phyloP scores from a whole-genome alignment of 2,113 vertebrate genomes.

The Lynx canadensis region DNA sequence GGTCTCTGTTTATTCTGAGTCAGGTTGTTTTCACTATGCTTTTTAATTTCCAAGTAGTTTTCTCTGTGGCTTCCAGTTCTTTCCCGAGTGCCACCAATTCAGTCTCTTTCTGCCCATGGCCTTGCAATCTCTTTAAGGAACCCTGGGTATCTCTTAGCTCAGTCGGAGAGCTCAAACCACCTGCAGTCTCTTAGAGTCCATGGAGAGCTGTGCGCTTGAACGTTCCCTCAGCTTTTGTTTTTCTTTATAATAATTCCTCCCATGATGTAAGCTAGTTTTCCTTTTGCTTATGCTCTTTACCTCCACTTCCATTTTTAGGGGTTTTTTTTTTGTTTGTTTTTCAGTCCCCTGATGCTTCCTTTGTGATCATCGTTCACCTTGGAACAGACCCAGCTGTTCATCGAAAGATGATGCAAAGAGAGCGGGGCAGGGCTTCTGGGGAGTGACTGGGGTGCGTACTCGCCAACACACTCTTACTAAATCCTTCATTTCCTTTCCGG shows the following conservation, averaged over 20 bases:
- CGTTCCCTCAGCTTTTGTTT: neutral
- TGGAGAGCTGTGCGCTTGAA: neutral
- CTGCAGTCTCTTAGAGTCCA: neutral
- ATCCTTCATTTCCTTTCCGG: neutral
- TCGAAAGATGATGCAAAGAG: neutral
- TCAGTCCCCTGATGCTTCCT: neutral
- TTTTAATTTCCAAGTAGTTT: neutral
- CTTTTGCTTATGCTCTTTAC: neutral
- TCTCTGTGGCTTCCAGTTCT: neutral
- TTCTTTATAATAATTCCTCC: neutral
- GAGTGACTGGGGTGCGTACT: neutral
- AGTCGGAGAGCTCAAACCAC: neutral
- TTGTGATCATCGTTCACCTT: neutral
- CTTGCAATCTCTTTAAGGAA: neutral
- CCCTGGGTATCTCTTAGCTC: neutral
- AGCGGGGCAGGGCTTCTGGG: neutral
- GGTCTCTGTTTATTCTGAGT: neutral
- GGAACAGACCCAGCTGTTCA: neutral
- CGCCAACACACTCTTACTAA: neutral
- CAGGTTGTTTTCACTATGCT: neutral
- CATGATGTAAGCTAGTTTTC: neutral
- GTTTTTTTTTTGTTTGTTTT: neutral
- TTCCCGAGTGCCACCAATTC: neutral
- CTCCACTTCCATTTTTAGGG: neutral
- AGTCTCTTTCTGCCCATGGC: neutral